A percentile compares a stretch with the other conserved stretches of the same genome.
Evolutionary conservation across 2,888 invertebrate species (phyloP).

Genomic region (Caenorhabditis virilis): DNA sequence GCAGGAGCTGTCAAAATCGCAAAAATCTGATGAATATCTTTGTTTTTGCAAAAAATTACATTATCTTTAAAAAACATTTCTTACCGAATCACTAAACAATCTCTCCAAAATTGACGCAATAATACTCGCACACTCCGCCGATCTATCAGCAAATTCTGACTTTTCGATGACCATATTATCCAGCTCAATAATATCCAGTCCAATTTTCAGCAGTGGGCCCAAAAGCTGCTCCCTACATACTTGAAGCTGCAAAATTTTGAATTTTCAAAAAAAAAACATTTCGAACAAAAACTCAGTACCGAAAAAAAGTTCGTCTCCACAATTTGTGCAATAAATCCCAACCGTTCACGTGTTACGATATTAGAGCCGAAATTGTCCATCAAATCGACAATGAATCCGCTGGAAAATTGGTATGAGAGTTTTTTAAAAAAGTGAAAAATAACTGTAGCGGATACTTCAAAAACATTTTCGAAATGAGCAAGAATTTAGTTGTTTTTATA

Average conservation of each 20-base stretch:
- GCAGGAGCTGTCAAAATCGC: too few species aligned
- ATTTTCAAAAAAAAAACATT: too few species aligned
- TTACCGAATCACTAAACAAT: conserved; percentile 24
- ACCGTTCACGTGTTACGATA: conserved; percentile 50
- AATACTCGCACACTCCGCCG: conserved; percentile 41
- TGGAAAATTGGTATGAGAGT: too few species aligned
- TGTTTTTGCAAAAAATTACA: too few species aligned
- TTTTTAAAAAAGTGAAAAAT: too few species aligned
- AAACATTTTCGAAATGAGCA: too few species aligned
- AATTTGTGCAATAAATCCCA: conserved; percentile 53
- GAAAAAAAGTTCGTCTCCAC: conserved; percentile 56
- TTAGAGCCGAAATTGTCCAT: conserved; percentile 51
- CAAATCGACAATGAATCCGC: conserved; percentile 46
- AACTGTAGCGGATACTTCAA: too few species aligned
- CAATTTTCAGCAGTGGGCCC: conserved; percentile 42
- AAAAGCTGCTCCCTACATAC: conserved; percentile 49
- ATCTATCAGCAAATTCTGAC: conserved; percentile 41
- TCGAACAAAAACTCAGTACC: too few species aligned
- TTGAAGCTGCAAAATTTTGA: too few species aligned
- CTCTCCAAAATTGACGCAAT: conserved; percentile 49
- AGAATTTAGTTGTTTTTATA: too few species aligned
- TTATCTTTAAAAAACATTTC: too few species aligned
- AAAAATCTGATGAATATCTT: too few species aligned
- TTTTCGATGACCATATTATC: conserved; percentile 33
- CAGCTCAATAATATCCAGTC: conserved; percentile 41